Conservation (phyloP, 2,888 invertebrate genomes). For the Pyrrhia umbra region DNA sequence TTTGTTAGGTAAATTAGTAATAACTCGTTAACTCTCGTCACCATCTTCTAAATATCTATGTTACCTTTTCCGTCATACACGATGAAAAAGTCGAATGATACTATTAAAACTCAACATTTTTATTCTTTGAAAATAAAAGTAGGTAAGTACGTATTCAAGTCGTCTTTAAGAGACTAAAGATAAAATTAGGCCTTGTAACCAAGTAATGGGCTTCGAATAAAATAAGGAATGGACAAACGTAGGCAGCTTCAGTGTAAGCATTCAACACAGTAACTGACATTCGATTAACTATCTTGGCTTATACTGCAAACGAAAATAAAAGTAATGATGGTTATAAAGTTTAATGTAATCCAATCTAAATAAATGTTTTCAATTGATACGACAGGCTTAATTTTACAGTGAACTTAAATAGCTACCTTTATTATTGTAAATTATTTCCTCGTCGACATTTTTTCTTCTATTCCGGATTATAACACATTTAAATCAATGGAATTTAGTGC, state of each 20-base stretch:
- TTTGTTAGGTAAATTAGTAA: too few relatives aligned
- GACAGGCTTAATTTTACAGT: slow-evolving; percentile 8
- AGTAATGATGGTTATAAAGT: slow-evolving; percentile 39
- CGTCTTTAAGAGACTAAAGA: slow-evolving; percentile 3
- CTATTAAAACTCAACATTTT: background rate
- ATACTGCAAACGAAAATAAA: slow-evolving; percentile 42
- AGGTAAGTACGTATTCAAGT: slow-evolving; percentile 5
- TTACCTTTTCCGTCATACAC: background rate
- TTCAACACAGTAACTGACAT: slow-evolving; percentile 55
- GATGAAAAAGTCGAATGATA: background rate
- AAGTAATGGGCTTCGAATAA: slow-evolving; percentile 28
- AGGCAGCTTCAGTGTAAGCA: slow-evolving; percentile 30
- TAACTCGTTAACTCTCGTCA: too few relatives aligned
- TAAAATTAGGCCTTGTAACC: slow-evolving; percentile 12
- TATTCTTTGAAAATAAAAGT: background rate
- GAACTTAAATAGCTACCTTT: background rate
- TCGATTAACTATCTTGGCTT: slow-evolving; percentile 45
- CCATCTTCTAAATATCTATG: too few relatives aligned
- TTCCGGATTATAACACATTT: too few relatives aligned
- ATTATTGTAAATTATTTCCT: too few relatives aligned
- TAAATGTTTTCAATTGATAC: slow-evolving; percentile 18
- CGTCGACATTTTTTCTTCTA: too few relatives aligned
- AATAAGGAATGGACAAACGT: slow-evolving; percentile 37
- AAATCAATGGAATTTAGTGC: too few relatives aligned
- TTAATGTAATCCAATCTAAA: slow-evolving; percentile 34